Percentiles rank a stretch among this genome's conserved stretches.
Conservation (phyloP, 1,140 invertebrate genomes). For the Megalopta genalis region DNA sequence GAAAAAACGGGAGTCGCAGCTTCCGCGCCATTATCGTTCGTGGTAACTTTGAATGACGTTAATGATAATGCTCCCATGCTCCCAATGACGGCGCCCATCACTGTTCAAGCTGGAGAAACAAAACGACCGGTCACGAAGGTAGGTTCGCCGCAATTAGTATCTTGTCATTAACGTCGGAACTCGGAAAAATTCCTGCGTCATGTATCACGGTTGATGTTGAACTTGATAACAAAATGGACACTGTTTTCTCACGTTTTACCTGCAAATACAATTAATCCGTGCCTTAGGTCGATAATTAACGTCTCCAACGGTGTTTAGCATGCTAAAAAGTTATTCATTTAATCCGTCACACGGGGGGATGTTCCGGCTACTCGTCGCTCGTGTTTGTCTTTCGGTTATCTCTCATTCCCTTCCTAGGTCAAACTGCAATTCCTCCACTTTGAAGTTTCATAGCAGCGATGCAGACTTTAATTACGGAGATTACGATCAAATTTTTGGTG, state of each 20-base stretch:
- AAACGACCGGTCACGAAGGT: conserved; percentile 88
- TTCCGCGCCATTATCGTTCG: conserved; percentile 89
- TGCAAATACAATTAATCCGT: neutral
- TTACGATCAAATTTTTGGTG: too few relatives aligned
- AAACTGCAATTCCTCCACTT: too few relatives aligned
- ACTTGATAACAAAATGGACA: neutral
- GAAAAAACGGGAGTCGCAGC: conserved; percentile 89
- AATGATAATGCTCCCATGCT: conserved; percentile 92
- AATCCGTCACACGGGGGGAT: too few relatives aligned
- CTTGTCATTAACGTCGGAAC: neutral
- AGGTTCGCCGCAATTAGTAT: conserved; percentile 26
- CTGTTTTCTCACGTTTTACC: too few relatives aligned
- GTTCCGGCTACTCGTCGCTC: too few relatives aligned
- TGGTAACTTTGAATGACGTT: conserved; percentile 89
- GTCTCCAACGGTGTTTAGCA: too few relatives aligned
- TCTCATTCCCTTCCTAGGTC: too few relatives aligned
- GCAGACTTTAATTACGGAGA: too few relatives aligned
- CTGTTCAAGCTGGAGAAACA: conserved; percentile 89
- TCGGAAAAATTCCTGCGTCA: neutral
- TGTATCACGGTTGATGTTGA: neutral
- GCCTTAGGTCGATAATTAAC: too few relatives aligned
- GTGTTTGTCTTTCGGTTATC: too few relatives aligned
- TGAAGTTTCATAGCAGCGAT: too few relatives aligned
- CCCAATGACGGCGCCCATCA: conserved; percentile 87
- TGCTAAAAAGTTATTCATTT: too few relatives aligned